A percentile compares a stretch with the other conserved stretches of the same genome.
These are phyloP conservation scores for Crocuta crocuta DNA, from an alignment of 2,113 vertebrate genomes.

Conservation along the genomic window DNA sequence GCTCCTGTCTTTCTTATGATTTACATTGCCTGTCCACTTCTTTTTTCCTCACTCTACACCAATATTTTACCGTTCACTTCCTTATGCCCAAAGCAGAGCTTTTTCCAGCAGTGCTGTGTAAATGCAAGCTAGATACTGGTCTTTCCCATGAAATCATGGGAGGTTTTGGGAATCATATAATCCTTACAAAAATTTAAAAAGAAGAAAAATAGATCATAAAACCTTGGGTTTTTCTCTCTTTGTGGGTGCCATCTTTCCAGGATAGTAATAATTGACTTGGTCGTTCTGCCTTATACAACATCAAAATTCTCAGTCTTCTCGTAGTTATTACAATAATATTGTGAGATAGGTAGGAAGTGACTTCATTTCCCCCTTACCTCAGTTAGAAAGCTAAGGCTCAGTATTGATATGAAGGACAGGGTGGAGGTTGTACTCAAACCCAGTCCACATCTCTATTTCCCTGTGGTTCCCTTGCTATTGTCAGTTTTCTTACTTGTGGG, in stretches of 20 bases:
- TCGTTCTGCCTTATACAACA: neutral
- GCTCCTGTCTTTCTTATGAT: neutral
- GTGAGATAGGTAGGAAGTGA: neutral
- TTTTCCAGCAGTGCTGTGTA: neutral
- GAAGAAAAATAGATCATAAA: neutral
- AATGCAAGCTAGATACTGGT: neutral
- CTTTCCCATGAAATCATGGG: neutral
- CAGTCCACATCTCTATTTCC: neutral
- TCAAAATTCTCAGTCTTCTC: neutral
- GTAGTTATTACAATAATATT: neutral
- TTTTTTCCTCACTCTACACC: neutral
- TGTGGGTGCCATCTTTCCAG: neutral
- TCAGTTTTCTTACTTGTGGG: neutral
- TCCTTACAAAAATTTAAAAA: conserved; percentile 6
- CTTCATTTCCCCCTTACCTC: neutral
- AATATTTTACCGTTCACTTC: neutral
- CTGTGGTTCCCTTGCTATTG: fast-evolving
- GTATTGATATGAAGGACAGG: neutral
- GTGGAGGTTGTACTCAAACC: neutral
- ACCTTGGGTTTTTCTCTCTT: neutral
- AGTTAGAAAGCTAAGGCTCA: neutral
- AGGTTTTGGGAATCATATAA: neutral
- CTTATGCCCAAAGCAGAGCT: neutral
- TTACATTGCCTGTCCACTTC: neutral
- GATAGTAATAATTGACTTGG: neutral